Conservation (phyloP, 2,888 invertebrate genomes). For the Dicyrtomina minuta region DNA sequence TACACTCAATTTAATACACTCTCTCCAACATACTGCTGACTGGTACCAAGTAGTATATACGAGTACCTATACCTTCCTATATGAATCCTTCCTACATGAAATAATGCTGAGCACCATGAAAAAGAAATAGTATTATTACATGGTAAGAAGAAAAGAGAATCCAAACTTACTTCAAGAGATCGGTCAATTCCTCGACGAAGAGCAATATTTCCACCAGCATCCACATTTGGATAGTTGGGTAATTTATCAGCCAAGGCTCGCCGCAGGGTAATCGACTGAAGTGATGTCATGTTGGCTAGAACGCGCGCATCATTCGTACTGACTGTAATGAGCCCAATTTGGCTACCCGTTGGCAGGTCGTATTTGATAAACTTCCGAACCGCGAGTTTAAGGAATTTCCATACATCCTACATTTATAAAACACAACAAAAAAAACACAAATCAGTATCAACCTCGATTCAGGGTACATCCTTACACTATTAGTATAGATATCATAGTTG, state of each 20-base stretch:
- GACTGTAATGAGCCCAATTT: conserved; percentile 53
- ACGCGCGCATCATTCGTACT: conserved; percentile 52
- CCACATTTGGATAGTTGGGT: conserved; percentile 53
- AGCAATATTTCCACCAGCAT: conserved; percentile 53
- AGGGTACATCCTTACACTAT: background rate
- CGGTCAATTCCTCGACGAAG: conserved; percentile 52
- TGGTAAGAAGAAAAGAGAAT: too few species aligned
- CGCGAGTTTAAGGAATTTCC: conserved; percentile 53
- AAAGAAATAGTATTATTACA: too few species aligned
- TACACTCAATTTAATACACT: too few species aligned
- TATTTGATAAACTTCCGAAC: conserved; percentile 54
- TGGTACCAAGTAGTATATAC: too few species aligned
- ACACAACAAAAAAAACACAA: conserved; percentile 27
- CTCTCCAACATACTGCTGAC: too few species aligned
- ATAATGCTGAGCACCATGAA: too few species aligned
- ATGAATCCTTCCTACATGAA: too few species aligned
- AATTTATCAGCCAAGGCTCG: conserved; percentile 53
- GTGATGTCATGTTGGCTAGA: conserved; percentile 53
- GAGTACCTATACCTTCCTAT: too few species aligned
- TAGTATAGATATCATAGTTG: background rate
- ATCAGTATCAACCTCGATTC: background rate
- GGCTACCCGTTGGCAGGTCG: conserved; percentile 50
- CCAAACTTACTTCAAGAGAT: conserved; percentile 52
- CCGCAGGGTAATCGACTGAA: conserved; percentile 48
- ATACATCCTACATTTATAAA: conserved; percentile 48